Evolutionary conservation across 92 coral and sea anemone species (phyloP), one percentile per base, ranked within the genome.

Genomic region (Heliopora coerulea): DNA sequence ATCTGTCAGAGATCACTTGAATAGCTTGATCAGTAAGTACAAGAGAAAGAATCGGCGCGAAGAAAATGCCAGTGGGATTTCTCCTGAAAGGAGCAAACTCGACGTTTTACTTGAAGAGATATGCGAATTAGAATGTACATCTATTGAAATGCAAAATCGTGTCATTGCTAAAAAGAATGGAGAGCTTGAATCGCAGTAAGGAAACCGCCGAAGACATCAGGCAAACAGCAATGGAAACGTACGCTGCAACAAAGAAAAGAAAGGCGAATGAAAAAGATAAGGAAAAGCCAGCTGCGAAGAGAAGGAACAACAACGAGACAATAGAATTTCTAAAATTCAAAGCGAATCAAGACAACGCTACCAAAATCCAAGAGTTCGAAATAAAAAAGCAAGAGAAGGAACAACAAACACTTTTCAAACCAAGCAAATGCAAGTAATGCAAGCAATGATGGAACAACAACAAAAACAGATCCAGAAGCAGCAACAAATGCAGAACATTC

Each of bases 1-100:
- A 18, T 67, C 59, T 28, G 74, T 67, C 10, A 21, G 74, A 52
- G 74, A 67, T 46, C 74, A 67, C 58, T 67, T 24, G 37, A 67
- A 67, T 23, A 67, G 25, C 58, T 46, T 67, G 21, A 29, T 65
- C 11, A 48, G 19, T 31, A 30, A 29, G 13, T 42, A 35, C 56
- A 42, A 65, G 46, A 4, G 74, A 67, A 67, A 67, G 46, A 67
- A 26, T 19, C 35, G 74, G 31, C 58, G 46, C 10, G 59, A 67
- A 26, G 9, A 42, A 44, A 46, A 27, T 27, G 74, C 74, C 19
- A 67, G 74, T 67, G 74, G 74, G 31, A 67, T 49, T 21, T 24
- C 19, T 31, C 74, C 74, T 24, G 74, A 67, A 46, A 27, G 25
- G 31, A 67, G 32, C 25, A 58, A 67, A 40, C 42, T 67, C 0